Evolutionary conservation across 1,140 invertebrate species (phyloP), one percentile per base, ranked within the genome.

Genomic region (Leptopilina boulardi): DNA sequence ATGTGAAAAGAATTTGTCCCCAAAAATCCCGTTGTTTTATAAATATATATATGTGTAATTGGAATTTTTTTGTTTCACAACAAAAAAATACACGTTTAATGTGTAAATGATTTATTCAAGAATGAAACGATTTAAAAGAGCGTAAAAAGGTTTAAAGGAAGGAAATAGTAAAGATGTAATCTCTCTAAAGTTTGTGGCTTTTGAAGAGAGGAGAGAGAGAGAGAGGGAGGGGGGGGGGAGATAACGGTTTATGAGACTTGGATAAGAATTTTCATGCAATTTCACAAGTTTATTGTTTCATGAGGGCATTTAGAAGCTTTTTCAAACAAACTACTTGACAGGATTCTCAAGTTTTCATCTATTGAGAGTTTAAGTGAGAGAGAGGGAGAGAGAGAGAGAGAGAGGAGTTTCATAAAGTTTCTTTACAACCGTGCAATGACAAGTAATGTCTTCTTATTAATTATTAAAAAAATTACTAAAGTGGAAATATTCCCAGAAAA

Each of bases 251-350:
- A 47, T n/a, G 44, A 15, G 15, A 47, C 44, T 47, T n/a, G 44
- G 30, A 6, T 3, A 47, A n/a, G 44, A 5, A 13, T n/a, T 47
- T 47, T 47, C 44, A 47, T 47, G 44, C 44, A 47, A 47, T 47
- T 47, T 47, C 44, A 5, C 44, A 47, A 47, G 44, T 47, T 47
- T 47, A 47, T 47, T 47, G 44, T 47, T 47, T 47, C 44, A 47
- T 47, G 44, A 47, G 44, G 3, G n/a, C 11, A 47, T 47, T 47
- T 47, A 47, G 15, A 47, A 47, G 44, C 44, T 47, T 47, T 47
- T 47, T n/a, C 11, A 47, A n/a, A 47, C 44, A 47, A 47, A 47
- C 44, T 47, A 47, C 13, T 47, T 47, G 44, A 47, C 44, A 47
- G 44, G 15, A n/a, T 47, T 47, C 44, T n/a, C 11, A 47, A 47